These are phyloP conservation scores for Gavia stellata DNA, from an alignment of 2,113 vertebrate species.

Conservation along the genomic window DNA sequence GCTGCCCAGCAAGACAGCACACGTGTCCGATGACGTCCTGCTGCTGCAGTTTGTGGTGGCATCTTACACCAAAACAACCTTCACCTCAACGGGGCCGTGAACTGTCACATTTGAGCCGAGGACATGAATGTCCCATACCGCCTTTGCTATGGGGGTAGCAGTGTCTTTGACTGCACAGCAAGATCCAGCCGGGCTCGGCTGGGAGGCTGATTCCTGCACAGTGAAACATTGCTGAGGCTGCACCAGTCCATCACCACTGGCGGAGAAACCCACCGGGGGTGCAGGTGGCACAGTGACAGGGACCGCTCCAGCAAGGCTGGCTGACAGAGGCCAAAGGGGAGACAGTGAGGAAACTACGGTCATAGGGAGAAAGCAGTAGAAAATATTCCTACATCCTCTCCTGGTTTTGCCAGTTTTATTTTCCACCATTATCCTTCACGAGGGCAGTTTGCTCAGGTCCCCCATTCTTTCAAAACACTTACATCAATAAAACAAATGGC, in stretches of 20 bases:
- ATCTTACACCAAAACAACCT: background rate
- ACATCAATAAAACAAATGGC: background rate
- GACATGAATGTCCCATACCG: background rate
- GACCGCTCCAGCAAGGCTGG: background rate
- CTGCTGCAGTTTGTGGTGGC: background rate
- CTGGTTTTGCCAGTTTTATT: background rate
- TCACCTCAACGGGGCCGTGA: background rate
- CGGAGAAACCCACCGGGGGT: background rate
- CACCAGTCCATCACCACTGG: background rate
- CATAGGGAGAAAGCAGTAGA: background rate
- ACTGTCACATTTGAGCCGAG: background rate
- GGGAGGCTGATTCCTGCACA: background rate
- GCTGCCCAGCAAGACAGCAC: background rate
- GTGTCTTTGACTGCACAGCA: background rate
- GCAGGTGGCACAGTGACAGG: background rate
- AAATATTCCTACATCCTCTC: background rate
- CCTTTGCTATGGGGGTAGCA: background rate
- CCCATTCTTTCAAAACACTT: background rate
- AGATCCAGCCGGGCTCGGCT: fast-evolving
- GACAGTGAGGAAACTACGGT: background rate
- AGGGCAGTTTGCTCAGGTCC: background rate
- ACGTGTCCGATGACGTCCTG: fast-evolving
- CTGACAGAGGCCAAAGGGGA: background rate
- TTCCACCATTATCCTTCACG: background rate
- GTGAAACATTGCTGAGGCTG: background rate